A percentile compares a stretch with the other conserved stretches of the same genome.
These are phyloP conservation scores for Mesocricetus auratus DNA, from an alignment of 2,113 vertebrate species.

Conservation along the genomic window DNA sequence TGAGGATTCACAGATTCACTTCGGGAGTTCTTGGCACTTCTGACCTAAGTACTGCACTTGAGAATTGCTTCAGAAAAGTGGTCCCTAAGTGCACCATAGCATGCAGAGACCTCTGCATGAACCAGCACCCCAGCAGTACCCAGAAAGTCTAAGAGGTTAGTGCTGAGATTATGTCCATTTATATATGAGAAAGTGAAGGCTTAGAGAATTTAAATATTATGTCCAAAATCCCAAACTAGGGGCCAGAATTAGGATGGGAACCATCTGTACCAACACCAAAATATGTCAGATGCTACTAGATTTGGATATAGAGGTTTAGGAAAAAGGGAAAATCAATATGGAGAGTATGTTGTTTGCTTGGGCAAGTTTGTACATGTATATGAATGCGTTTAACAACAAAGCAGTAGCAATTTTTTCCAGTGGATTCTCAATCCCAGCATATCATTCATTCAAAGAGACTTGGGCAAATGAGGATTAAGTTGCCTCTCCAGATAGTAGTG, in stretches of 20 bases:
- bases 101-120: not conserved
- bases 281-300: not conserved
- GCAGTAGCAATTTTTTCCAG: not conserved
- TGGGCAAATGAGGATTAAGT: not conserved
- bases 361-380: not conserved
- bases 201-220: not conserved
- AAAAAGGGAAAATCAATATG: not conserved
- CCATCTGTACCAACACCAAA: not conserved
- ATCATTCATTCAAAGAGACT: not conserved
- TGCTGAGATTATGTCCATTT: not conserved
- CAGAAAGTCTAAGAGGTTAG: not conserved
- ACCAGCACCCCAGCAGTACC: not conserved
- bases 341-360: not conserved
- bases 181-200: not conserved
- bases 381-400: constrained; percentile 1
- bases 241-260: not conserved
- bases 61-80: not conserved
- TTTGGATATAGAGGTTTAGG: not conserved
- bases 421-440: not conserved
- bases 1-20: not conserved
- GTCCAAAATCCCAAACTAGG: not conserved
- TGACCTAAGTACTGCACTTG: not conserved
- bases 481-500: not conserved
- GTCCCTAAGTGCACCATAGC: not conserved
- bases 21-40: not conserved